Percentiles rank a stretch among this genome's conserved stretches.
Evolutionary conservation across 2,113 vertebrate genomes (phyloP).

Genomic region (Asarcornis scutulata): DNA sequence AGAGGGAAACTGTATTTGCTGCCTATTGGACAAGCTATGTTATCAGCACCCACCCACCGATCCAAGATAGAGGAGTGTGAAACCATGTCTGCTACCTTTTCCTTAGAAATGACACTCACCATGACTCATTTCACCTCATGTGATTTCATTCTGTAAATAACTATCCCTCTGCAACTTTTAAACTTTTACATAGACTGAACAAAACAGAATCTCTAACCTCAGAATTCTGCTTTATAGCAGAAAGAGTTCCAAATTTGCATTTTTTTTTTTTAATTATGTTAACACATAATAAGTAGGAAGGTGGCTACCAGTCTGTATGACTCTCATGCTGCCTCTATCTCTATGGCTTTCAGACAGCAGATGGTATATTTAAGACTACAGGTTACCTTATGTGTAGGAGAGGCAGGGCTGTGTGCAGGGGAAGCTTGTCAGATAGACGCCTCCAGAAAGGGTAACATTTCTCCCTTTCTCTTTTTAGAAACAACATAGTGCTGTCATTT

Average conservation of each 20-base stretch:
- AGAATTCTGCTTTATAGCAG: neutral
- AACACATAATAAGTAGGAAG: neutral
- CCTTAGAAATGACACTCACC: neutral
- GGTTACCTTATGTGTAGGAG: conserved; percentile 1
- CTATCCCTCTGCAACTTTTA: neutral
- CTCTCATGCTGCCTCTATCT: neutral
- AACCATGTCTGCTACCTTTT: neutral
- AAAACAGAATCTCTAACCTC: neutral
- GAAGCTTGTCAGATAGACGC: conserved; percentile 5
- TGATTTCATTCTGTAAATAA: neutral
- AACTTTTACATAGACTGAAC: neutral
- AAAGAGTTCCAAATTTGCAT: neutral
- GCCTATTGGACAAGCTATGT: rapidly evolving
- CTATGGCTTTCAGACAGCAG: neutral
- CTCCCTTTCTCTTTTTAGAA: conserved; percentile 30
- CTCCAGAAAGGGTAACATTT: conserved; percentile 26
- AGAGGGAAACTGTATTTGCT: neutral
- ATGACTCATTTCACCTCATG: neutral
- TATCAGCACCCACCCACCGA: rapidly evolving
- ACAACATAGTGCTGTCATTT: neutral
- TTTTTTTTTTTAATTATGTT: neutral
- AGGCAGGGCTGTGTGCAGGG: neutral
- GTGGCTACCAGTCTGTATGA: neutral
- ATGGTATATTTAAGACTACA: conserved; percentile 15
- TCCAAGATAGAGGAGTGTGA: neutral